Evolutionary conservation across 2,888 invertebrate genomes (phyloP), one percentile per base, ranked within the genome.

Genomic region (Eustalomyia histrio): DNA sequence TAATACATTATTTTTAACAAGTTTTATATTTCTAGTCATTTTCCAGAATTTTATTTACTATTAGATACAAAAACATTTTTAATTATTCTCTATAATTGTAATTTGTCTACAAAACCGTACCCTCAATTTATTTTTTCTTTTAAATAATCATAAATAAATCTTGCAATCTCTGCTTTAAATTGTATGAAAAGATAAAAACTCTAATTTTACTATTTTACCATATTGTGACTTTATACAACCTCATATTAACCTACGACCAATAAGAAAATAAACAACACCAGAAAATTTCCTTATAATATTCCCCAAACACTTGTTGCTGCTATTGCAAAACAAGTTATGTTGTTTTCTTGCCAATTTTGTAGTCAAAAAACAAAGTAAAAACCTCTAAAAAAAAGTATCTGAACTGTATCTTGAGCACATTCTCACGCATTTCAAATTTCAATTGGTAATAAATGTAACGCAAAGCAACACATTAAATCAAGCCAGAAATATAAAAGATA

Each of bases 381-480:
- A n/a, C n/a, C n/a, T n/a, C 21, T 29, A 7, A 29, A 29, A 29
- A 29, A 12, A n/a, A n/a, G n/a, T 53, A 24, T 14, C 58, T 53
- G 50, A 76, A 81, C 69, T 71, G 50, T 73, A 67, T 71, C 29
- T 52, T 88, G 88, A 86, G 85, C 86, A 87, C 87, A 88, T 88
- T 88, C 88, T 88, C 88, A 88, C 88, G 88, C 88, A 88, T 89
- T 89, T 88, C 89, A 88, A 87, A 88, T 88, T 88, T 88, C 88
- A 88, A 89, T 88, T 88, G 89, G 88, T 87, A 88, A 88, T 88
- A 88, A 88, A 89, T 88, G 88, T 88, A 88, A 88, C 89, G 88
- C 88, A 89, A 88, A 86, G 88, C 89, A 88, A 87, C 88, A 88
- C 88, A 88, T 89, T 88, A 88, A 88, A 88, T 88, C 89, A 88